A percentile compares a stretch with the other conserved stretches of the same genome.
phyloP scores from a whole-genome alignment of 1,140 invertebrate genomes.

The Thrips palmi region DNA sequence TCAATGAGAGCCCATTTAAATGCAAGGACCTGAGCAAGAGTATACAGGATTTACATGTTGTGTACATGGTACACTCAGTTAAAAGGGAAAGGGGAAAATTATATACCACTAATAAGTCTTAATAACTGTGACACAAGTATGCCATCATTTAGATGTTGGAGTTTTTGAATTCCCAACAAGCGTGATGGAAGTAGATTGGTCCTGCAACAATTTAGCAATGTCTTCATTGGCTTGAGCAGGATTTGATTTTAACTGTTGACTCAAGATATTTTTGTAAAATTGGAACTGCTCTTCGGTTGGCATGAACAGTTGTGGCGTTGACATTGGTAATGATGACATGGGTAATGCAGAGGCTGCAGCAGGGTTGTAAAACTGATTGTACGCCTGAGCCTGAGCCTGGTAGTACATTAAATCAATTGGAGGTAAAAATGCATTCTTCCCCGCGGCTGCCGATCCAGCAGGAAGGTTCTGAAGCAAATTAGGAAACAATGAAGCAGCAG shows the following conservation, averaged over 20 bases:
- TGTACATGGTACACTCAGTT: no score
- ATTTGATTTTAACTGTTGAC: constrained; percentile 9
- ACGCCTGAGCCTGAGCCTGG: constrained; percentile 15
- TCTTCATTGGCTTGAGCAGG: constrained; percentile 3
- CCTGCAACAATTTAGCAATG: constrained; percentile 13
- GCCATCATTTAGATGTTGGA: constrained; percentile 16
- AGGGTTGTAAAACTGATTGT: constrained; percentile 15
- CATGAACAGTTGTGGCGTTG: no score
- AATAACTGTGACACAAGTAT: no score
- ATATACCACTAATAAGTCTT: no score
- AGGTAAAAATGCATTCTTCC: constrained; percentile 16
- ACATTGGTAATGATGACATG: no score
- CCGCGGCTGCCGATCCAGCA: background rate
- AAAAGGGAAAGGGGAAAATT: no score
- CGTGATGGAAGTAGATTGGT: constrained; percentile 17
- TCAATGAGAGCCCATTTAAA: no score
- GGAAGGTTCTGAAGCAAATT: no score
- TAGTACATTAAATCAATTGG: constrained; percentile 23
- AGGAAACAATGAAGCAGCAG: no score
- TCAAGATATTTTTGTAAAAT: constrained; percentile 25
- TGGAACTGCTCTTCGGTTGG: constrained; percentile 22
- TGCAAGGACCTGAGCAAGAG: no score
- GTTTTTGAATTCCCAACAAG: constrained; percentile 14
- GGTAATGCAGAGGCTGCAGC: constrained; percentile 14
- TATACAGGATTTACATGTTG: no score